phyloP scores from a whole-genome alignment of 2,797 vertebrate species.

The Anguilla marmorata region DNA sequence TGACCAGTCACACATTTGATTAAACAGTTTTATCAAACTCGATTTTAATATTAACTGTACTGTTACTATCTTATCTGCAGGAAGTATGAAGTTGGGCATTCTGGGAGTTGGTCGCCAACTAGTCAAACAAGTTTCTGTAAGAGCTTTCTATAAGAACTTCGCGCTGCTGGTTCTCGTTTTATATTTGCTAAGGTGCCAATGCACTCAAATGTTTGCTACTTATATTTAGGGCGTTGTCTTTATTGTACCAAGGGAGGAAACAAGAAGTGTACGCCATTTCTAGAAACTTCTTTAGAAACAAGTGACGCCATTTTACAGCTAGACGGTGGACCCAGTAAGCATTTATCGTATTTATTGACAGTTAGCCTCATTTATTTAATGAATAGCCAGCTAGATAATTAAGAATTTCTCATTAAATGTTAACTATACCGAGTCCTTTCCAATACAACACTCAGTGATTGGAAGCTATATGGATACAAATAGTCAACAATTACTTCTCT shows the following conservation, averaged over 20 bases:
- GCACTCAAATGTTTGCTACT: not conserved
- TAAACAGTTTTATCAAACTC: too few species aligned
- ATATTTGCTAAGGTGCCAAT: not conserved
- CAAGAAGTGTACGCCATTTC: slow-evolving; percentile 34
- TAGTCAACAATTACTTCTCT: too few species aligned
- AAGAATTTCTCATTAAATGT: not conserved
- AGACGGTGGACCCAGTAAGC: not conserved
- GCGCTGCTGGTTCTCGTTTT: not conserved
- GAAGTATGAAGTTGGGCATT: not conserved
- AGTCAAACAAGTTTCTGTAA: not conserved
- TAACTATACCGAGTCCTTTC: too few species aligned
- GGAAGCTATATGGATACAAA: too few species aligned
- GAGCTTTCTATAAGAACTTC: not conserved
- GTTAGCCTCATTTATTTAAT: not conserved
- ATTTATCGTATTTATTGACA: not conserved
- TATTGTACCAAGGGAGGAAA: slow-evolving; percentile 26
- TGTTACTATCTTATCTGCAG: too few species aligned
- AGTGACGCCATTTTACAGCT: slow-evolving; percentile 37
- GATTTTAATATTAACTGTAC: too few species aligned
- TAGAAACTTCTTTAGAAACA: slow-evolving; percentile 32
- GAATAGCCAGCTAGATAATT: not conserved
- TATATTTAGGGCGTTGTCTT: slow-evolving; percentile 32
- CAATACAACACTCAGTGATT: too few species aligned
- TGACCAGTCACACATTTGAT: too few species aligned
- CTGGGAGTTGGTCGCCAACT: not conserved